A percentile compares a stretch with the other conserved stretches of the same genome.
Conservation (phyloP, 2,113 vertebrate species). For the Platysteira castanea region DNA sequence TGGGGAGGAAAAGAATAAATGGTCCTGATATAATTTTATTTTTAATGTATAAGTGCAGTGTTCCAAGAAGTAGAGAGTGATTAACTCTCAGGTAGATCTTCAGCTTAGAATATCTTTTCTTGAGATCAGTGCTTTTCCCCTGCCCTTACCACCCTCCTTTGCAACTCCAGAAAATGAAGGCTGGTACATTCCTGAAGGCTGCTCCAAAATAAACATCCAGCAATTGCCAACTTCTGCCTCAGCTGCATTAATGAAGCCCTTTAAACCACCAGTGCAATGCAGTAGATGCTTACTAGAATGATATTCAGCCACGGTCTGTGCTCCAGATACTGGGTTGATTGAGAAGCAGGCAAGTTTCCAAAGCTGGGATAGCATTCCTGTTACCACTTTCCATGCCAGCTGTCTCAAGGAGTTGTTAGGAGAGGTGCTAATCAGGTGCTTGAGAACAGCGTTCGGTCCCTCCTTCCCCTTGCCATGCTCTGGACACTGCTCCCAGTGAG, state of each 20-base stretch:
- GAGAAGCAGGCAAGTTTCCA: background rate
- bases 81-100: background rate
- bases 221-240: background rate
- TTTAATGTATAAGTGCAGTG: background rate
- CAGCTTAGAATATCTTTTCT: background rate
- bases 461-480: background rate
- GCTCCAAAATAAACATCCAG: background rate
- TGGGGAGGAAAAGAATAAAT: background rate
- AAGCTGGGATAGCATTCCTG: background rate
- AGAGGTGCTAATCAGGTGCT: background rate
- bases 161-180: background rate
- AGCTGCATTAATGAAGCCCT: background rate
- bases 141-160: background rate
- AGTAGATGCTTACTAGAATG: background rate
- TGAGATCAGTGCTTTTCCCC: background rate
- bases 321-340: background rate
- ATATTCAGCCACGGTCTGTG: background rate
- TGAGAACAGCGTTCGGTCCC: rapidly evolving
- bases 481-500: background rate
- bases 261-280: background rate
- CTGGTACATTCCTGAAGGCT: background rate
- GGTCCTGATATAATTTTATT: background rate
- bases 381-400: background rate
- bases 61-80: background rate
- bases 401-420: background rate